Evolutionary conservation across 2,113 vertebrate species (phyloP).

Genomic region (Heteronetta atricapilla): DNA sequence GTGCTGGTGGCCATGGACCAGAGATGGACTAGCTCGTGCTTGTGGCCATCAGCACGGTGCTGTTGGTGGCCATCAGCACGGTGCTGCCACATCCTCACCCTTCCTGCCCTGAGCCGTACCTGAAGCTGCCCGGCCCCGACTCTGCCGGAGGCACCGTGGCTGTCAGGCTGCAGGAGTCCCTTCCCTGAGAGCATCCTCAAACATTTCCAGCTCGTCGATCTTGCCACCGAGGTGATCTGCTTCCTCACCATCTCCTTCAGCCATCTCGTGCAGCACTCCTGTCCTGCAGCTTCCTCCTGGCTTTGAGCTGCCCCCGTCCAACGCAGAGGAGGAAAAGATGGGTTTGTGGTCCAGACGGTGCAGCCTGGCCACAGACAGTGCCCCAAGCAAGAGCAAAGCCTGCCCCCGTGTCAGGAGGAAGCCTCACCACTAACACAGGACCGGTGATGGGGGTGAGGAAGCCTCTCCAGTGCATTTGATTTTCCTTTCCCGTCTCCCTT

Average conservation of each 20-base stretch:
- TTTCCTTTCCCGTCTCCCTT: background rate
- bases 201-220: background rate
- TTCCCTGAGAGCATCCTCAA: background rate
- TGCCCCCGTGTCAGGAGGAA: background rate
- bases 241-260: background rate
- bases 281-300: background rate
- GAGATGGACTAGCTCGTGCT: fast-evolving
- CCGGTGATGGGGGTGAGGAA: fast-evolving
- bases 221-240: background rate
- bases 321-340: background rate
- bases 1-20: fast-evolving
- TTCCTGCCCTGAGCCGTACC: background rate
- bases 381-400: background rate
- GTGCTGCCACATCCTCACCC: fast-evolving
- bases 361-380: fast-evolving
- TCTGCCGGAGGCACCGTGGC: background rate
- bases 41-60: fast-evolving
- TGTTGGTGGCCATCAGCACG: background rate
- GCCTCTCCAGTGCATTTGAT: fast-evolving
- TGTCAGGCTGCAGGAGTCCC: background rate
- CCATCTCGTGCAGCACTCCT: background rate
- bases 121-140: fast-evolving
- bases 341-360: background rate
- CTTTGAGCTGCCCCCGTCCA: background rate
- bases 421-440: fast-evolving